Conservation (phyloP, 2,113 vertebrate genomes). For the Mus musculus region GRCm39 chr5:114175001-114175500, state of each 20-base stretch:
- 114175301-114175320: not conserved
- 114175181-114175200: not conserved
- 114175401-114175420: not conserved
- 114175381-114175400: not conserved
- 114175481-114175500: not conserved
- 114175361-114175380: not conserved
- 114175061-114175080: not conserved
- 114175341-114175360: not conserved
- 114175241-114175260: not conserved
- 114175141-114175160: not conserved
- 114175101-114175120: not conserved
- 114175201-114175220: not conserved
- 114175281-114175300: not conserved
- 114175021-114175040: slow-evolving; percentile 26
- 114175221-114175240: not conserved
- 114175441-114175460: not conserved
- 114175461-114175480: not conserved
- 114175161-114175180: not conserved
- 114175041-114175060: not conserved
- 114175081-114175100: not conserved
- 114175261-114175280: not conserved
- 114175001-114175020: not conserved
- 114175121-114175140: not conserved
- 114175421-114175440: not conserved
- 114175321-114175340: not conserved